Base-by-base conservation (phyloP, 2,888 invertebrate species). In the Rhamphomyia laevipes region DNA sequence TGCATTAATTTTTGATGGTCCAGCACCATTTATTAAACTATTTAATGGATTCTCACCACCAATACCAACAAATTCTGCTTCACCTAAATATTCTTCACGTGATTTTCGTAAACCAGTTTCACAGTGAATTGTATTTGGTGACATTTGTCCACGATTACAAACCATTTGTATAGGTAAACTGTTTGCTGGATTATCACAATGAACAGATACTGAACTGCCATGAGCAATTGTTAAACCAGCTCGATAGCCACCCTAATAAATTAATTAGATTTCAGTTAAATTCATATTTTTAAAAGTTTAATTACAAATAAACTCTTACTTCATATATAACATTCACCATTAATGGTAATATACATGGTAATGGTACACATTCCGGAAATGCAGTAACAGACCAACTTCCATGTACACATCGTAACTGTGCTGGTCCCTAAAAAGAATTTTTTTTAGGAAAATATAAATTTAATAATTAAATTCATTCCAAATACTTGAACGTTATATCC, bases 151-250 rank as follows among this genome's bases (percentile, higher is more conserved):
- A 45, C 66, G 62, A 49, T 63, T 63, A 44, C 70, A 71, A 1
- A 60, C 59, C 61, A 71, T 67, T 58, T 67, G 63, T 5, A 70
- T 63, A 66, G 50, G 78, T 76, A 31, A 77, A 58, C 60, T 71
- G 68, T 60, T 76, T 62, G 58, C 65, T 59, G 62, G 62, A 31
- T 64, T 60, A 18, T 84, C 82, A 57, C 86, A 86, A 47, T 83
- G 81, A 52, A 83, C 84, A 51, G 77, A 77, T 10, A 90, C 86
- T 2, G 81, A 80, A 1, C 86, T 84, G 0, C 86, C 88, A 60
- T 89, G 87, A 0, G 85, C 84, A 21, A 90, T 86, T 0, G 84
- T 86, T 6, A 88, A 74, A 0, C 88, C 88, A 2, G 84, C 77
- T 42, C 87, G 73, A 68, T 88, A 89, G 0, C 88, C 88, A 77